Evolutionary conservation across 2,113 vertebrate species (phyloP), one percentile per base, ranked within the genome.

Genomic region (Mobula birostris): DNA sequence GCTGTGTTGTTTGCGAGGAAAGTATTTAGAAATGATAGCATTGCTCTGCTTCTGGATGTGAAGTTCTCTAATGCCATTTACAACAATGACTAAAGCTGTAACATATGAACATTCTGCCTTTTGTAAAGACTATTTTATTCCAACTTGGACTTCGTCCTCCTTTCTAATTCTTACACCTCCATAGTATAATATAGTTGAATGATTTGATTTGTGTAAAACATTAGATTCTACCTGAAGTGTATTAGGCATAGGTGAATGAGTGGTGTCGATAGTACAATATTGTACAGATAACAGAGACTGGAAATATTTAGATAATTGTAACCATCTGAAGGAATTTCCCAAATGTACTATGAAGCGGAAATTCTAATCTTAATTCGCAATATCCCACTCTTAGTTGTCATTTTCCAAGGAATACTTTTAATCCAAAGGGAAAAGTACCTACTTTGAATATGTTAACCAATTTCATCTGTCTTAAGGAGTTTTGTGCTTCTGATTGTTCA

Each of bases 81-180:
- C 21, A 4, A 21, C 56, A 17, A 36, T 80, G 32, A 80, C n/a
- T 9, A n/a, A 4, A 83, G 36, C 32, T 58, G 24, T 87, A 61
- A 87, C 48, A 58, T 58, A 36, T 24, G 58, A 1, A 87, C 24
- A 61, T 29, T 63, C 56, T 29, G 58, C 24, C 19, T 87, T 4
- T 87, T 87, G 58, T 61, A 87, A 56, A 27, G 6, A 87, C 32
- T 61, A 61, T 87, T 6, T 56, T 56, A 87, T 87, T 56, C 83
- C 48, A 87, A 29, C 48, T 56, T 87, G 48, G 56, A 87, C 83
- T 87, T 87, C 61, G n/a, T n/a, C 77, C 83, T 87, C 58, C 83
- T 87, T 40, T 85, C 48, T 9, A 56, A 29, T 24, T 87, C 24
- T 56, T 87, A 87, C 9, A 9, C 58, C 0, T 87, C 29, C 56